Conservation (phyloP, 2,797 vertebrate genomes). For the Karalla daura region DNA sequence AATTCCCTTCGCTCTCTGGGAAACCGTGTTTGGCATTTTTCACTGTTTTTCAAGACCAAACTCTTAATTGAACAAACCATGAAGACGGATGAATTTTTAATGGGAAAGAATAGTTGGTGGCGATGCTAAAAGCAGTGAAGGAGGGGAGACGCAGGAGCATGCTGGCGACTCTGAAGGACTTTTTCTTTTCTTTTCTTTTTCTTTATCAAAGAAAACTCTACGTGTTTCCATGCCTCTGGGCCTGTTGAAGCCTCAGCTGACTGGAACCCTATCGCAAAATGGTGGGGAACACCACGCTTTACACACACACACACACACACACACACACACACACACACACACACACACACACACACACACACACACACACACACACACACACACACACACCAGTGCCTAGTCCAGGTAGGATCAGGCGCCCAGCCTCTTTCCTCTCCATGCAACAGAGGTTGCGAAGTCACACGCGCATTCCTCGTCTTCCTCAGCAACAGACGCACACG, state of each 20-base stretch:
- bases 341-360: conserved; percentile 38
- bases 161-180: neutral
- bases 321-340: conserved; percentile 38
- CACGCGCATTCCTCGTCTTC: neutral
- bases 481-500: conserved; percentile 4
- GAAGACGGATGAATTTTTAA: neutral
- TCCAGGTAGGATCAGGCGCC: conserved; percentile 58
- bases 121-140: neutral
- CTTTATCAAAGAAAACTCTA: conserved; percentile 7
- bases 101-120: neutral
- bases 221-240: conserved; percentile 32
- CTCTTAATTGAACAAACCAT: neutral
- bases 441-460: conserved; percentile 6
- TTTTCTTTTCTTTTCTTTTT: neutral
- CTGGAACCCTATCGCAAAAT: conserved; percentile 31
- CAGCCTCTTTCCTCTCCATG: conserved; percentile 23
- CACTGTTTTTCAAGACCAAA: neutral
- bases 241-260: conserved; percentile 32
- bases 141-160: neutral
- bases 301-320: conserved; percentile 20
- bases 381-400: conserved; percentile 40
- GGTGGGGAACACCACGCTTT: conserved; percentile 36
- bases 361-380: conserved; percentile 18
- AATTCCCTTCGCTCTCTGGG: neutral
- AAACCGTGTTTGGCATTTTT: neutral